Evolutionary conservation across 1,140 invertebrate genomes (phyloP), one percentile per base, ranked within the genome.

Genomic region (Diabrotica undecimpunctata): DNA sequence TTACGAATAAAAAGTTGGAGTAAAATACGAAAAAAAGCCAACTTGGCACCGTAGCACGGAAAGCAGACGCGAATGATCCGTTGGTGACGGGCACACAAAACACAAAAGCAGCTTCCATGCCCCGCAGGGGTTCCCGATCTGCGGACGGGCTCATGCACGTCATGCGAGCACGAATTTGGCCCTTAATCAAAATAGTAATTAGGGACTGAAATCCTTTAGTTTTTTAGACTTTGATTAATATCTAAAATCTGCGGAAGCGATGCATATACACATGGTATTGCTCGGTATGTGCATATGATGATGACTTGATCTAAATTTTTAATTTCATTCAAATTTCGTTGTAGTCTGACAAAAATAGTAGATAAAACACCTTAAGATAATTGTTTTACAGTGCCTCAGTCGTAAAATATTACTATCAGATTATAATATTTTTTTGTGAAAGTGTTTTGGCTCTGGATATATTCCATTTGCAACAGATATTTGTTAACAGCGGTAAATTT

Each of bases 71-170:
- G 62, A 69, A 71, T 74, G 71, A 72, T 74, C 72, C 71, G 62
- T 67, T 71, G 72, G 67, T 72, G 72, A 74, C 71, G 70, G 64
- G 66, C 66, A 64, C 66, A 74, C 72, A 74, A 74, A 68, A 64
- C 66, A 74, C 72, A 74, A 74, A 68, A 57, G 72, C 66, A 64
- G 59, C 25, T 46, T 46, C 41, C 41, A 63, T 66, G 64, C 68
- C 66, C 68, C 56, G 66, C 68, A 67, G 70, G 65, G 68, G 66
- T 62, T 72, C 64, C 67, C 64, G 66, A 60, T 68, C 54, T 54
- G 52, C 61, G 36, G 55, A 57, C 64, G 59, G 55, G 58, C 51
- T 55, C 62, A 41, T 56, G 66, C 62, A 57, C 38, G n/a, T 36
- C 41, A 8, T 2, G 8, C 12, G 37, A 57, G 12, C 35, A 37